Percentiles rank a stretch among this genome's conserved stretches.
phyloP scores from a whole-genome alignment of 2,113 vertebrate genomes.

The Urocitellus parryii region DNA sequence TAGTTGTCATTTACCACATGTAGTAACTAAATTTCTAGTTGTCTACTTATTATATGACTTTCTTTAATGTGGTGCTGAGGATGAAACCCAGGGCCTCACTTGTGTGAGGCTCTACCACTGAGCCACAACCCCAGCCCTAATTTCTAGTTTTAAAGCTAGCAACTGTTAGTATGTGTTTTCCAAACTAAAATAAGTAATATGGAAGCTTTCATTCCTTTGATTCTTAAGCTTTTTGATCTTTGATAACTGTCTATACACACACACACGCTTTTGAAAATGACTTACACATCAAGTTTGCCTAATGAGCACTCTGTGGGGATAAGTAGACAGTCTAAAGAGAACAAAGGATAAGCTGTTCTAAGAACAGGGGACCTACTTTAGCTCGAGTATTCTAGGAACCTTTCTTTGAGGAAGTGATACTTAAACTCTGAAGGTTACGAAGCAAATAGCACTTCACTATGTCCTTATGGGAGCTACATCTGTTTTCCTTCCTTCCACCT shows the following conservation, averaged over 20 bases:
- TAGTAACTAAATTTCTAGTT: background rate
- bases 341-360: background rate
- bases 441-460: background rate
- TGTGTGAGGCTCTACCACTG: too few species aligned
- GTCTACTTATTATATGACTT: background rate
- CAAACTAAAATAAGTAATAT: background rate
- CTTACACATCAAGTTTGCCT: background rate
- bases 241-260: background rate
- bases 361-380: background rate
- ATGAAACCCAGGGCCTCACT: too few species aligned
- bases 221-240: conserved; percentile 18
- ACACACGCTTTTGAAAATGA: background rate
- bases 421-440: background rate
- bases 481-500: background rate
- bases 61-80: too few species aligned
- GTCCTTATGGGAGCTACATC: background rate
- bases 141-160: background rate
- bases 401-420: background rate
- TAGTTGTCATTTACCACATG: background rate
- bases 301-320: background rate
- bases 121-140: too few species aligned
- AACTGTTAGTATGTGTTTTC: background rate
- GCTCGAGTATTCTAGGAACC: background rate
- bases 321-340: background rate
- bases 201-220: background rate